These are phyloP conservation scores for Indri indri DNA, from an alignment of 2,113 vertebrate genomes.

Conservation along the genomic window DNA sequence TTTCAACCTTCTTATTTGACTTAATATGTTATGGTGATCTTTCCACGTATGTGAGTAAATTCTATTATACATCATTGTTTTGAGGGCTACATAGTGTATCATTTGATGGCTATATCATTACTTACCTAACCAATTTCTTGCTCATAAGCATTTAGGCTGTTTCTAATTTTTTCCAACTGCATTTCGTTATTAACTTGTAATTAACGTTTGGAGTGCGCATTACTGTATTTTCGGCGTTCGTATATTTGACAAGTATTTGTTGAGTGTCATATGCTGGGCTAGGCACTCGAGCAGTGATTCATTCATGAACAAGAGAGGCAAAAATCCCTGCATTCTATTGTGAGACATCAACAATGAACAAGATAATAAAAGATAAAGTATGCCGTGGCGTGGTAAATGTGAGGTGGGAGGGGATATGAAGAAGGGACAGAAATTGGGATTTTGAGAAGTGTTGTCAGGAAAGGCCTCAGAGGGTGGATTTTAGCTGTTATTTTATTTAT, in stretches of 20 bases:
- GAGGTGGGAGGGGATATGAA: background rate
- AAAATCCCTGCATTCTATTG: background rate
- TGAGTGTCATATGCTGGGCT: background rate
- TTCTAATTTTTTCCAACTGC: constrained; percentile 29
- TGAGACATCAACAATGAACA: background rate
- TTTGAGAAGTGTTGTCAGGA: background rate
- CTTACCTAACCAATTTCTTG: constrained; percentile 23
- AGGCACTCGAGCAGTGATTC: background rate
- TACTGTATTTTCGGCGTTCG: background rate
- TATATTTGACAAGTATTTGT: background rate
- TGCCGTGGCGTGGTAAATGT: background rate
- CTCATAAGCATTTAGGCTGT: background rate
- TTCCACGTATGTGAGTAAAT: background rate
- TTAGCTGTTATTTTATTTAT: no score
- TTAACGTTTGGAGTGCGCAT: background rate
- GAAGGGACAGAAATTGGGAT: background rate
- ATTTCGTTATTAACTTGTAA: constrained; percentile 26
- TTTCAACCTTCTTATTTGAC: background rate
- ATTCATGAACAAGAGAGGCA: background rate
- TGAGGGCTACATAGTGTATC: background rate
- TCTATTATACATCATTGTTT: background rate
- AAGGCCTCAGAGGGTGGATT: background rate
- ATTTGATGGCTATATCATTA: background rate
- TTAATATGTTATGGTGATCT: background rate
- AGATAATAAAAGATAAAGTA: background rate